Conservation (phyloP, 92 coral and sea anemone genomes). For the Bergia sp. region DNA sequence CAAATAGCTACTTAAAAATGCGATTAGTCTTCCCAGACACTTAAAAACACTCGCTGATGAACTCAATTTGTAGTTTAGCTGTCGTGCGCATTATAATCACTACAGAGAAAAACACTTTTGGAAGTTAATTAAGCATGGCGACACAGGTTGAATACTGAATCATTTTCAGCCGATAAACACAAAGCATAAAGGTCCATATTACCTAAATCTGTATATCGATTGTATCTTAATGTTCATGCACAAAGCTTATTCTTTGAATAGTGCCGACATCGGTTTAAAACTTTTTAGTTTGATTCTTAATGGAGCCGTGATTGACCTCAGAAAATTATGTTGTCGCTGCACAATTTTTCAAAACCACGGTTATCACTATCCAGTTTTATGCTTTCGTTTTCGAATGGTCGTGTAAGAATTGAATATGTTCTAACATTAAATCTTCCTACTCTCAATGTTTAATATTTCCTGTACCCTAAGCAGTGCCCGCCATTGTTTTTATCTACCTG, state of each 20-base stretch:
- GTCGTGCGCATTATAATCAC: slow-evolving; percentile 20
- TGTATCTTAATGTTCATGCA: neutral
- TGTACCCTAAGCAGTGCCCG: neutral
- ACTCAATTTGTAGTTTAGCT: neutral
- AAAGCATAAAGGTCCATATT: slow-evolving; percentile 2
- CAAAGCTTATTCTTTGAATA: neutral
- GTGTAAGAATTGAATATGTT: neutral
- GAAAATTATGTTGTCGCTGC: neutral
- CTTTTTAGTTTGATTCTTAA: too few species aligned
- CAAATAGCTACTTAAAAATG: slow-evolving; percentile 34
- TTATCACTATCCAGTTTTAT: neutral
- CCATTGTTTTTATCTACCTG: neutral
- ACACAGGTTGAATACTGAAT: slow-evolving; percentile 30
- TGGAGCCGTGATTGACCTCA: neutral
- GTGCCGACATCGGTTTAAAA: neutral
- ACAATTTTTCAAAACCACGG: neutral
- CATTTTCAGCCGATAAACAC: neutral
- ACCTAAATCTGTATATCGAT: slow-evolving; percentile 33
- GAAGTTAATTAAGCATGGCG: slow-evolving; percentile 44
- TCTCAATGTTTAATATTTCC: neutral
- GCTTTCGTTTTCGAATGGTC: neutral
- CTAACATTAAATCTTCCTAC: neutral
- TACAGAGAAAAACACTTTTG: slow-evolving; percentile 21
- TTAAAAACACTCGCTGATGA: slow-evolving; percentile 37
- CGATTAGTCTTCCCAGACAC: slow-evolving; percentile 30